These are phyloP conservation scores for Stomatorhinus ivindoensis DNA, from an alignment of 2,113 vertebrate species.

Conservation along the genomic window DNA sequence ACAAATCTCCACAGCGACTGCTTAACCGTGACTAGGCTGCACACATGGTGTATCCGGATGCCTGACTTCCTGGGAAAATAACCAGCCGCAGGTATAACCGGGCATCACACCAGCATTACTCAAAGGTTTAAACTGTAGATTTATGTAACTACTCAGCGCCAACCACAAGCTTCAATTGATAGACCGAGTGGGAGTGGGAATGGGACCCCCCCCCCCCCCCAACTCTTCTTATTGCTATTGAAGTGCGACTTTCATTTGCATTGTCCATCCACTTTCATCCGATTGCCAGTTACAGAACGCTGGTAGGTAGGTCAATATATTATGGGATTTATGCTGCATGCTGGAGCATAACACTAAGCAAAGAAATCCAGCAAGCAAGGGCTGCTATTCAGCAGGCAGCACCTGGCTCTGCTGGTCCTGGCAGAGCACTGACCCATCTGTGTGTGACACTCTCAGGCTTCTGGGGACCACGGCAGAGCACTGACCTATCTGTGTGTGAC, in stretches of 20 bases:
- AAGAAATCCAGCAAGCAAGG: background rate
- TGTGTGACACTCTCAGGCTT: conserved; percentile 27
- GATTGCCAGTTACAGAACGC: background rate
- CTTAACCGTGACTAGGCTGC: background rate
- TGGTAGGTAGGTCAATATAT: background rate
- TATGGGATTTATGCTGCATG: background rate
- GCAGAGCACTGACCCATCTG: background rate
- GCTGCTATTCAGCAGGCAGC: background rate
- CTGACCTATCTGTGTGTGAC: too few relatives aligned
- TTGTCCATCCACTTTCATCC: background rate
- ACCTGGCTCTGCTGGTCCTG: background rate
- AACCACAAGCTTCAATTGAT: background rate
- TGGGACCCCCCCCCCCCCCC: background rate
- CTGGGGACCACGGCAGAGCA: conserved; percentile 25
- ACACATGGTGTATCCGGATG: background rate
- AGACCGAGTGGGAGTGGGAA: too few relatives aligned
- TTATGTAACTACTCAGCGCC: background rate
- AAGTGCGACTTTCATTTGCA: background rate
- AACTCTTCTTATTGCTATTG: background rate
- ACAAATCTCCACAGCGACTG: background rate
- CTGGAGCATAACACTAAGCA: background rate
- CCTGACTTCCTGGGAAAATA: background rate
- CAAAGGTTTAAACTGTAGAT: background rate
- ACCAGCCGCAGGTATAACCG: background rate
- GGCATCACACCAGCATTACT: background rate